A percentile compares a stretch with the other conserved stretches of the same genome.
phyloP scores from a whole-genome alignment of 1,140 invertebrate genomes.

The Parapsyche elsis region DNA sequence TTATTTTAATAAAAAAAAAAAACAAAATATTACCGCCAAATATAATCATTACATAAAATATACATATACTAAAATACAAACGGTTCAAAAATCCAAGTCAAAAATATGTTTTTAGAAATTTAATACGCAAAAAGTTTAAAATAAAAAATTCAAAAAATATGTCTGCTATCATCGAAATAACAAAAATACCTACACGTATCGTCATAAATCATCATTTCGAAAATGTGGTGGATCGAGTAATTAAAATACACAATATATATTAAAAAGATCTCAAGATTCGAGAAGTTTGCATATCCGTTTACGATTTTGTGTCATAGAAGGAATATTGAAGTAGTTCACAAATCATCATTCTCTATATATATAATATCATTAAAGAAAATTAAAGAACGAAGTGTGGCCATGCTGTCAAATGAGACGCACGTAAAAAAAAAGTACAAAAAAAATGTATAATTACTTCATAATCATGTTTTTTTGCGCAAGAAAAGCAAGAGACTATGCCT shows the following conservation, averaged over 20 bases:
- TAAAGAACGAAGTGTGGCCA: constrained; percentile 9
- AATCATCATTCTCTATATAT: not conserved
- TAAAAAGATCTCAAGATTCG: not conserved
- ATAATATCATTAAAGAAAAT: not conserved
- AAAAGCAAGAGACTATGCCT: constrained; percentile 42
- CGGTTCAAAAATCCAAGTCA: too few species aligned
- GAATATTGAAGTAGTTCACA: not conserved
- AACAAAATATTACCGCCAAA: too few species aligned
- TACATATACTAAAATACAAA: too few species aligned
- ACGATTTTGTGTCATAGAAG: too few species aligned
- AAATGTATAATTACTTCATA: not conserved
- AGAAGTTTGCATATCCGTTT: too few species aligned
- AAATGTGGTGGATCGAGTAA: not conserved
- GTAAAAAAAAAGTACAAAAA: not conserved
- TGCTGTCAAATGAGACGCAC: constrained; percentile 20
- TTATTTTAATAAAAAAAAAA: too few species aligned
- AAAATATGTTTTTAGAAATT: too few species aligned
- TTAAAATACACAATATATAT: not conserved
- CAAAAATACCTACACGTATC: not conserved
- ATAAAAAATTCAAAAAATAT: not conserved
- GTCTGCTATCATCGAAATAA: not conserved
- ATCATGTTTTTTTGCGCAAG: not conserved
- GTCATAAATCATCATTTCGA: not conserved
- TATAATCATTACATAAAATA: too few species aligned
- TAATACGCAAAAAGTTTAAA: too few species aligned